A percentile compares a stretch with the other conserved stretches of the same genome.
These are phyloP conservation scores for Calliphora vicina DNA, from an alignment of 1,140 invertebrate species.

Conservation along the genomic window DNA sequence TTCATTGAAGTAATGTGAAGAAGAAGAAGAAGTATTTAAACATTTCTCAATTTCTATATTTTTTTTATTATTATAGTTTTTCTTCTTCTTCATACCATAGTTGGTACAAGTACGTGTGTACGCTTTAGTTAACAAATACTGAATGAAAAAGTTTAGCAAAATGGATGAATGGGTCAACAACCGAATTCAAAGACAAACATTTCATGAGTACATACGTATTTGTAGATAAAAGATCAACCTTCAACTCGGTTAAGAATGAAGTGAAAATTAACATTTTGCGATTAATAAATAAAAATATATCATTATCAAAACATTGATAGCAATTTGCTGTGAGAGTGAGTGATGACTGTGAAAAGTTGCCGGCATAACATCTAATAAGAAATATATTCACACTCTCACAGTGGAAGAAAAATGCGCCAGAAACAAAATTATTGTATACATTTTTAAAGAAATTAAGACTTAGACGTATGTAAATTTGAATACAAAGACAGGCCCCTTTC, in stretches of 20 bases:
- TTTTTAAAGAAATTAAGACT: too few species aligned
- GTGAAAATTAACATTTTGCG: not conserved
- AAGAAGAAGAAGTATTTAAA: not conserved
- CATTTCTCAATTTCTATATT: not conserved
- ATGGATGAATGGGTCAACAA: conserved; percentile 5
- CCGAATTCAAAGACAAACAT: conserved; percentile 25
- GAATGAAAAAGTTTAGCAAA: not conserved
- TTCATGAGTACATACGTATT: not conserved
- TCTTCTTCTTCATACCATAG: not conserved
- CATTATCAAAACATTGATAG: not conserved
- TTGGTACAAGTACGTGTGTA: too few species aligned
- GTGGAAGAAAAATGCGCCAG: too few species aligned
- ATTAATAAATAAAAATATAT: not conserved
- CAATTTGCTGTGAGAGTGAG: not conserved
- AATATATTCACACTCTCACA: too few species aligned
- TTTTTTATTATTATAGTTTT: not conserved
- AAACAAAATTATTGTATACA: too few species aligned
- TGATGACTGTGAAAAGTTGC: too few species aligned
- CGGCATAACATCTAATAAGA: not conserved
- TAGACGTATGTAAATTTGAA: too few species aligned
- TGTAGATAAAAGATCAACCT: conserved; percentile 26
- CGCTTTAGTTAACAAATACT: not conserved
- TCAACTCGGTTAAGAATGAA: not conserved
- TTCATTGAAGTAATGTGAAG: too few species aligned
- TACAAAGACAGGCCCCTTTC: too few species aligned